These are phyloP conservation scores for Acronicta psi DNA, from an alignment of 2,888 invertebrate species.

Conservation along the genomic window DNA sequence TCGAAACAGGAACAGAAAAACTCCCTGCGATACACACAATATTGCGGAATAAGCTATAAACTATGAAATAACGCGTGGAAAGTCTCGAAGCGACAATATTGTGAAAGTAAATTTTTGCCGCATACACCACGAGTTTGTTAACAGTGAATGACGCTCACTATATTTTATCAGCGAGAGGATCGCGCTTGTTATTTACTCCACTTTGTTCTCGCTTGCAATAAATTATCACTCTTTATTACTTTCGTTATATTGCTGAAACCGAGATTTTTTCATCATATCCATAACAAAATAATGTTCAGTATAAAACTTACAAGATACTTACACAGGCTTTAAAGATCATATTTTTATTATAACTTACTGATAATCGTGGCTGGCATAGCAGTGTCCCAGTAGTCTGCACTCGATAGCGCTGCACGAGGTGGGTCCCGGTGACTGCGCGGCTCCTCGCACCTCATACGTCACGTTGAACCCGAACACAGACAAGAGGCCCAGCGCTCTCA, in stretches of 20 bases:
- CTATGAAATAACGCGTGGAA: too few species aligned
- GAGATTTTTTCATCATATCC: not conserved
- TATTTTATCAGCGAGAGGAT: constrained; percentile 47
- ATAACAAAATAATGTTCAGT: not conserved
- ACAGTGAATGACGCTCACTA: constrained; percentile 57
- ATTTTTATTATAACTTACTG: constrained; percentile 88
- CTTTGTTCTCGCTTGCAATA: constrained; percentile 63
- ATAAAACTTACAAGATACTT: not conserved
- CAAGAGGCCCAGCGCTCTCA: constrained; percentile 94
- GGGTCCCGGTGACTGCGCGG: constrained; percentile 82
- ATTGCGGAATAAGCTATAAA: constrained; percentile 9
- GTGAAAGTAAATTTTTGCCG: not conserved
- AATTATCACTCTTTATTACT: constrained; percentile 68
- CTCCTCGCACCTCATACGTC: constrained; percentile 93
- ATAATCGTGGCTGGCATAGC: constrained; percentile 92
- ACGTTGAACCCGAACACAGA: constrained; percentile 97
- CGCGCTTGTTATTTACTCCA: constrained; percentile 29
- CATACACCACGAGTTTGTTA: constrained; percentile 47
- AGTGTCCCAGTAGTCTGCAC: constrained; percentile 95
- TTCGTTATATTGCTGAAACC: constrained; percentile 58
- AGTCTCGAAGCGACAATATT: constrained; percentile 44
- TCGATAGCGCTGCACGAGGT: constrained; percentile 93
- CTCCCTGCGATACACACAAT: constrained; percentile 84
- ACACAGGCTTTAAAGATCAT: not conserved
- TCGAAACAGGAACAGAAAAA: constrained; percentile 95